These are phyloP conservation scores for Biston betularia DNA, from an alignment of 2,888 invertebrate species.

Conservation along the genomic window DNA sequence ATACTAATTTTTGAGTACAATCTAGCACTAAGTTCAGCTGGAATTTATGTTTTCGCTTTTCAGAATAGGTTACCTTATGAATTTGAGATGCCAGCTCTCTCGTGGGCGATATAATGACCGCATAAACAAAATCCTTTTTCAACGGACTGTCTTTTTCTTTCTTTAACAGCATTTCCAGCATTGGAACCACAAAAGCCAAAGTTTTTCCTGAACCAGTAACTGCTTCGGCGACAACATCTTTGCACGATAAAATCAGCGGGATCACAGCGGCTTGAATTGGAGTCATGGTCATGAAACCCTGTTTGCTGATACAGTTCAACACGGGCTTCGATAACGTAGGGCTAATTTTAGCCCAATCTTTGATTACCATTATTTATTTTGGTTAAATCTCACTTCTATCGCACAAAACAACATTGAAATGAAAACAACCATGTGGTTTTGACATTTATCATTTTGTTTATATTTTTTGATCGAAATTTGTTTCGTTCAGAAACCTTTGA, in stretches of 20 bases:
- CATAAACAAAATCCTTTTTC: slow-evolving; percentile 92
- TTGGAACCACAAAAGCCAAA: slow-evolving; percentile 96
- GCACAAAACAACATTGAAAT: slow-evolving; percentile 6
- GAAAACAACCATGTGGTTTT: slow-evolving; percentile 49
- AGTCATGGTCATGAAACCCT: slow-evolving; percentile 85
- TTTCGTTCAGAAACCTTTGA: slow-evolving; percentile 27
- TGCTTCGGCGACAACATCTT: slow-evolving; percentile 99
- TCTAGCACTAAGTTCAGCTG: no score
- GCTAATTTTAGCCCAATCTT: slow-evolving; percentile 73
- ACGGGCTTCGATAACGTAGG: slow-evolving; percentile 81
- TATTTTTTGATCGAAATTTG: slow-evolving; percentile 37
- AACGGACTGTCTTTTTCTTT: slow-evolving; percentile 87
- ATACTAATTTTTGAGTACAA: no score
- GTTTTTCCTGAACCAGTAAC: slow-evolving; percentile 99
- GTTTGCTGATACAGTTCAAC: slow-evolving; percentile 79
- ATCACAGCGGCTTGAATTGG: slow-evolving; percentile 94
- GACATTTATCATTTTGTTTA: slow-evolving; percentile 46
- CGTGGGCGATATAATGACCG: slow-evolving; percentile 97
- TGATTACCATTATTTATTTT: slow-evolving; percentile 68
- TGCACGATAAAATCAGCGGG: slow-evolving; percentile 94
- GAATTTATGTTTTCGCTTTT: no score
- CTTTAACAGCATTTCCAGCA: slow-evolving; percentile 92
- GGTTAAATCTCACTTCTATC: slow-evolving; percentile 1
- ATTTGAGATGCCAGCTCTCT: slow-evolving; percentile 98
- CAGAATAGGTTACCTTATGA: slow-evolving; percentile 80